A percentile compares a stretch with the other conserved stretches of the same genome.
phyloP scores from a whole-genome alignment of 1,140 invertebrate genomes.

The Brachystomella parvula region DNA sequence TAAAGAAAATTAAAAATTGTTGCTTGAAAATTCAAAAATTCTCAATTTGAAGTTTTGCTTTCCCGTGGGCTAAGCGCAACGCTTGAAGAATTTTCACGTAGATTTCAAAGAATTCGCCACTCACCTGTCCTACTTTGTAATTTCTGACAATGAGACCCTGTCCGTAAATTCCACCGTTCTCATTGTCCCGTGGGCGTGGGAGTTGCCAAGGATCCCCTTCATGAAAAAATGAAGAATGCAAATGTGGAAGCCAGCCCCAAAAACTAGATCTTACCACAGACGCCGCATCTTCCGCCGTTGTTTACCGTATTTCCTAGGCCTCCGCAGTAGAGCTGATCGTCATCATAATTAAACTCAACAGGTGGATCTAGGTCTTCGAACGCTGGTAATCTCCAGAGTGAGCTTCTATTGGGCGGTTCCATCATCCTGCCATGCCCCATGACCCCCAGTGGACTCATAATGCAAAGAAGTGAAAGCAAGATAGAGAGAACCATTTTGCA shows the following conservation, averaged over 20 bases:
- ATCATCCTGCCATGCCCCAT: conserved; percentile 59
- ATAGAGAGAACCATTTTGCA: no score
- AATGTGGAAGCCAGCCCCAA: no score
- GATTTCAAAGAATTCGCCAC: neutral
- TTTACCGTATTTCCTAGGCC: conserved; percentile 28
- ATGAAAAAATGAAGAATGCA: no score
- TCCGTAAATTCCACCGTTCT: conserved; percentile 49
- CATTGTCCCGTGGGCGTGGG: conserved; percentile 46
- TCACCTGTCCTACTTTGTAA: conserved; percentile 41
- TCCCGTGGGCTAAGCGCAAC: no score
- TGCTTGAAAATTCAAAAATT: no score
- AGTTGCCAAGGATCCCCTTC: conserved; percentile 40
- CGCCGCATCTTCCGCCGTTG: conserved; percentile 44
- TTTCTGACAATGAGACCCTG: conserved; percentile 44
- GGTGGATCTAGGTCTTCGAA: conserved; percentile 26
- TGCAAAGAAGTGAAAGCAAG: no score
- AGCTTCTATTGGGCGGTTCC: conserved; percentile 56
- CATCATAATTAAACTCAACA: conserved; percentile 39
- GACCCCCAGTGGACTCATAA: no score
- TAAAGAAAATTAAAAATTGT: no score
- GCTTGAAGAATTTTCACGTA: no score
- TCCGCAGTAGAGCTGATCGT: conserved; percentile 39
- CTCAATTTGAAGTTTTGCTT: no score
- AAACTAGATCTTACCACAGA: conserved; percentile 45
- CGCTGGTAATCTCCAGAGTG: conserved; percentile 40